Base-by-base conservation (phyloP, 2,888 invertebrate genomes). In the Apodemia zela region DNA sequence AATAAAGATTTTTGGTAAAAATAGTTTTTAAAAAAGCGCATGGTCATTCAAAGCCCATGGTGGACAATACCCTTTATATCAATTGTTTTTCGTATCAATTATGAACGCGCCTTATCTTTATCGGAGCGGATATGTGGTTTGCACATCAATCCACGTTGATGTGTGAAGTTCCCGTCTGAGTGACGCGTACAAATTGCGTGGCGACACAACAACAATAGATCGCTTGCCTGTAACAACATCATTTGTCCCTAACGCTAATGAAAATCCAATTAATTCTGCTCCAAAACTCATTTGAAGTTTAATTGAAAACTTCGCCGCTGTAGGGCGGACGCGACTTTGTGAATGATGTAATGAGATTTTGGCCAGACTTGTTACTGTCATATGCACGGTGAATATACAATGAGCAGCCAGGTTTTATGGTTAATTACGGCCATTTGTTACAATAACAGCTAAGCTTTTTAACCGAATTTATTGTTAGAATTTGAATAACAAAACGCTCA, bases 231-330 rank as follows among this genome's bases (percentile, higher is more conserved):
- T 82, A 85, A 88, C 88, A 88, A 85, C 89, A 87, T 89, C 85
- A 88, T 90, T 89, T 85, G 87, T 87, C 80, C 84, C 85, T 80
- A 86, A 38, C 38, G 38, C 87, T 90, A 89, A 89, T 90, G 89
- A 89, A 90, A 89, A 88, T 86, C 87, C 88, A 88, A 90, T 90
- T 90, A 90, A 90, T 38, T 89, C 81, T 74, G 81, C 80, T 85
- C 82, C 84, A 80, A 88, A 89, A 90, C 89, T 89, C 89, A 88
- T 89, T 89, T 78, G 82, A 89, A 90, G 87, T 90, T 90, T 89
- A 90, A 89, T 90, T 89, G 89, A 90, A 90, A 90, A 87, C 86
- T 89, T 84, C 75, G 78, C 74, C 76, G 79, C 72, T 76, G 79
- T 81, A 76, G 83, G 81, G 82, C 75, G 76, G 76, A 73, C 77